Evolutionary conservation across 1,140 invertebrate species (phyloP).

Genomic region (Protaetia brevitarsis): DNA sequence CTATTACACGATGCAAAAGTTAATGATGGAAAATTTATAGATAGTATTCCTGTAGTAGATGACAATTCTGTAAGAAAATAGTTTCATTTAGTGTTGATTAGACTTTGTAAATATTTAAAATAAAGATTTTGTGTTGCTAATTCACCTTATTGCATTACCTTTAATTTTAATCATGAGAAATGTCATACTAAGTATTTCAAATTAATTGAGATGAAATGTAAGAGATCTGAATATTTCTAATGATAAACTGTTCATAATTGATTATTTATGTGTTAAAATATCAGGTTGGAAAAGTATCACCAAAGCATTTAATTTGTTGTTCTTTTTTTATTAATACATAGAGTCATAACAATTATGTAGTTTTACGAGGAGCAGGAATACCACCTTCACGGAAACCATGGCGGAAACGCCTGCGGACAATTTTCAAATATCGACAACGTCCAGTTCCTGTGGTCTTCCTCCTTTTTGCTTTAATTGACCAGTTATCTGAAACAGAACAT

Average conservation of each 20-base stretch:
- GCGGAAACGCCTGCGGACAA: slow-evolving; percentile 85
- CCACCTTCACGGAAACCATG: slow-evolving; percentile 72
- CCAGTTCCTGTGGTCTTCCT: slow-evolving; percentile 99
- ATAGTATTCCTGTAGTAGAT: background rate
- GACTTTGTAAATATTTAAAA: background rate
- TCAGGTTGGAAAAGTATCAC: too few species aligned
- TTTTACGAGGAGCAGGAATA: slow-evolving; percentile 53
- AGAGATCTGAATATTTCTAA: too few species aligned
- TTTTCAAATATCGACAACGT: slow-evolving; percentile 90
- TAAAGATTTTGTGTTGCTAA: background rate
- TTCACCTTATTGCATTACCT: too few species aligned
- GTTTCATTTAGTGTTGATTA: background rate
- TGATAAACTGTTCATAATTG: too few species aligned
- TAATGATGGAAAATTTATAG: background rate
- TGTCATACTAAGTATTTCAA: too few species aligned
- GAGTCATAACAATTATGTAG: slow-evolving; percentile 35
- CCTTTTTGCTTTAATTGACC: slow-evolving; percentile 96
- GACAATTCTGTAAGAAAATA: background rate
- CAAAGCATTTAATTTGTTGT: too few species aligned
- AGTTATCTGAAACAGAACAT: slow-evolving; percentile 74
- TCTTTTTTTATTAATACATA: too few species aligned
- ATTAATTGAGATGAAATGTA: too few species aligned
- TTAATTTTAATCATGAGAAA: too few species aligned
- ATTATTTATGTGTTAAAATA: too few species aligned
- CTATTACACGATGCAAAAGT: background rate